Evolutionary conservation across 2,797 vertebrate species (phyloP), one percentile per base, ranked within the genome.

Genomic region (Cynopterus sphinx): DNA sequence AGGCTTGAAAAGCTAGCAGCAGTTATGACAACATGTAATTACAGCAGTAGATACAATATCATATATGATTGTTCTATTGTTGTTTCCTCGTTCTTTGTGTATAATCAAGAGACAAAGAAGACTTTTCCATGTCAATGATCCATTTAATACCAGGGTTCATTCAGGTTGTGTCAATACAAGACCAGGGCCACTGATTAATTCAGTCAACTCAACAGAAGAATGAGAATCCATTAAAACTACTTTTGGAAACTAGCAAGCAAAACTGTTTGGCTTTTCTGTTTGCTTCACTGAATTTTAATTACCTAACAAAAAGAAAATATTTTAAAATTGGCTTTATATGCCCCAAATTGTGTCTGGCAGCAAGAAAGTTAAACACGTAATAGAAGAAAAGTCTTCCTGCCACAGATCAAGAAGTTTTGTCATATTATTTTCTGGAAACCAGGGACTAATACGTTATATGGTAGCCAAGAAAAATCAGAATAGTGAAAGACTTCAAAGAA

Each of bases 11-110:
- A 87, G 78, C 46, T 75, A 78, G 31, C 49, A 87, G 68, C 65
- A 77, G 86, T 31, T 70, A 0, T 71, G 71, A 0, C 43, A 70
- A 81, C 61, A 19, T 91, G 43, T 90, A 51, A 74, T 96, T 96
- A 96, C 59, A 91, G 84, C 74, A 94, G 67, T 63, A 46, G 63
- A 74, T 78, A 87, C 92, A 93, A 86, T 92, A 94, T 59, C 79
- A 41, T 70, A 90, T 67, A 65, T n/a, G 10, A 88, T 91, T 65
- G 6, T 67, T 90, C 41, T 67, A 90, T 51, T 79, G 73, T 93
- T 73, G 43, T 77, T 97, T 96, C 61, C 51, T 97, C 97, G 41
- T 81, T 88, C 90, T 95, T 83, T 71, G n/a, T 93, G 46, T 97
- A 39, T 74, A 96, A 83, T 91, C 6, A 81, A 93, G 77, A 89